These are phyloP conservation scores for Eledona agricola DNA, from an alignment of 2,888 invertebrate species.

Conservation along the genomic window DNA sequence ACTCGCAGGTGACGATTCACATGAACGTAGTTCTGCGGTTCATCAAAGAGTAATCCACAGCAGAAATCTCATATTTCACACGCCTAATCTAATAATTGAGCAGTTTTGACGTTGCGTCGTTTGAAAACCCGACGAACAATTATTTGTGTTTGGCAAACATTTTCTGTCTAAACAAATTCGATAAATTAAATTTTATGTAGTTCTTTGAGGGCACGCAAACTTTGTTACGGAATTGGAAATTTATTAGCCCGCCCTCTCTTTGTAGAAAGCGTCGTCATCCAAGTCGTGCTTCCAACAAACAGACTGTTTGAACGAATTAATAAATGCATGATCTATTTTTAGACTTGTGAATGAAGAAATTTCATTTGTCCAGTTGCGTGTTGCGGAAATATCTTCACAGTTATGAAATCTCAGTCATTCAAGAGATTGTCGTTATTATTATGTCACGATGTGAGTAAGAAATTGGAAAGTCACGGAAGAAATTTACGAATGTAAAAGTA, in stretches of 20 bases:
- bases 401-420: no score
- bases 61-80: constrained; percentile 4
- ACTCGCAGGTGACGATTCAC: constrained; percentile 3
- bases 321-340: no score
- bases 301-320: not conserved
- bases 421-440: no score
- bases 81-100: no score
- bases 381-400: no score
- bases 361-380: no score
- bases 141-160: not conserved
- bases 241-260: not conserved
- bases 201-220: constrained; percentile 3
- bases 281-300: not conserved
- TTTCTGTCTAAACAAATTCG: not conserved
- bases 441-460: no score
- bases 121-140: no score
- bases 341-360: no score
- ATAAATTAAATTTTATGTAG: constrained; percentile 3
- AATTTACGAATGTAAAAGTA: no score
- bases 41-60: constrained; percentile 9
- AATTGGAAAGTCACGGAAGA: no score
- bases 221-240: constrained; percentile 3
- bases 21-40: constrained; percentile 4
- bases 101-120: no score
- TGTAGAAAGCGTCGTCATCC: not conserved